Evolutionary conservation across 35 echinoderm and acorn worm species (phyloP).

Genomic region (Lytechinus pictus): DNA sequence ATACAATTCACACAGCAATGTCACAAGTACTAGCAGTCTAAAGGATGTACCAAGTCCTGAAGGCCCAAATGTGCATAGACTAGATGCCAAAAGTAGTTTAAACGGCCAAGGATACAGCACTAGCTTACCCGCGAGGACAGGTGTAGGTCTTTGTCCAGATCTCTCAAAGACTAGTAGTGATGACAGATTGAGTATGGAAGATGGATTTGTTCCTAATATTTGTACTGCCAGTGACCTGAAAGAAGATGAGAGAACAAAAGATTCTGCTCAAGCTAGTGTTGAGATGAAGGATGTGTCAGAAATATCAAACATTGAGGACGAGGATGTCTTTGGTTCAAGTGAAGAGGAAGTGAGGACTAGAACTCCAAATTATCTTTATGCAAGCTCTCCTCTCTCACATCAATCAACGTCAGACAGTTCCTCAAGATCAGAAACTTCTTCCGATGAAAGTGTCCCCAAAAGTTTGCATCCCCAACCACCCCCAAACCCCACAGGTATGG

Average conservation of each 20-base stretch:
- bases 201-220: background rate
- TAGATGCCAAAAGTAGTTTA: background rate
- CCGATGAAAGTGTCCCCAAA: background rate
- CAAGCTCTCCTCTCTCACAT: background rate
- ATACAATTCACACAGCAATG: background rate
- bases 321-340: slow-evolving; percentile 3
- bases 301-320: slow-evolving; percentile 6
- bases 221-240: background rate
- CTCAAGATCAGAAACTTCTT: background rate
- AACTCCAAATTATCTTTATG: background rate
- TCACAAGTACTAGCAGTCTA: slow-evolving; percentile 26
- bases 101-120: background rate
- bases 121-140: background rate
- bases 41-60: background rate
- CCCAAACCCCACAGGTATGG: background rate
- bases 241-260: background rate
- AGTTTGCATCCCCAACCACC: background rate
- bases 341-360: slow-evolving; percentile 24
- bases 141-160: background rate
- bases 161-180: background rate
- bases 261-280: background rate
- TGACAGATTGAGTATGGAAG: background rate
- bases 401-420: background rate
- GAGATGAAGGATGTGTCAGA: slow-evolving; percentile 41
- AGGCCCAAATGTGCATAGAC: background rate